Percentiles rank a stretch among this genome's conserved stretches.
phyloP scores from a whole-genome alignment of 2,113 vertebrate genomes.

The Coracopsis vasa region DNA sequence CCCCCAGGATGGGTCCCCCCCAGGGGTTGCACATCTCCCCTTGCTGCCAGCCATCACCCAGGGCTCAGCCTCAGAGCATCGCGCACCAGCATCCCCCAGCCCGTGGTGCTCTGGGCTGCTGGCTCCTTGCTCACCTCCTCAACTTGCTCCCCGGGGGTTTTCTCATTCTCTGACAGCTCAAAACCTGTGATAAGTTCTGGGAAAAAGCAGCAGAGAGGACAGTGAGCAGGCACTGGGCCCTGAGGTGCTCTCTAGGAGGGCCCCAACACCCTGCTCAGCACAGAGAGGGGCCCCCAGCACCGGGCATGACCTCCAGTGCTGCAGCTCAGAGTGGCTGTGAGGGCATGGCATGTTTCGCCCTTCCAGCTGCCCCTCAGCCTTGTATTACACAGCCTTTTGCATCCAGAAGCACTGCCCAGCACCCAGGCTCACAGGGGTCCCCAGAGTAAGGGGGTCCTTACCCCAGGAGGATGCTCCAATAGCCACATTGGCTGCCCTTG shows the following conservation, averaged over 20 bases:
- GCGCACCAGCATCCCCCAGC: not conserved
- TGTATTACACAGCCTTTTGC: not conserved
- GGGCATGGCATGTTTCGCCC: not conserved
- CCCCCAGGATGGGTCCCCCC: not conserved
- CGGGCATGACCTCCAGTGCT: accelerated
- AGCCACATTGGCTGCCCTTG: not conserved
- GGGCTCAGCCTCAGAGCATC: not conserved
- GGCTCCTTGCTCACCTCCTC: not conserved
- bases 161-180: accelerated
- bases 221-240: not conserved
- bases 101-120: accelerated
- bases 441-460: not conserved
- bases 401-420: not conserved
- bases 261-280: not conserved
- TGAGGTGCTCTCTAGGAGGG: not conserved
- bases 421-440: not conserved
- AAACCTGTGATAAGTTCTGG: not conserved
- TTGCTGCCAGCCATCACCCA: not conserved
- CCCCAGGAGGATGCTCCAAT: not conserved
- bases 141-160: accelerated
- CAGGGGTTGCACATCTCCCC: not conserved
- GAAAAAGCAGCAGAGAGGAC: not conserved
- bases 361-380: not conserved
- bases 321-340: not conserved
- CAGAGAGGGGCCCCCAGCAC: not conserved